phyloP scores from a whole-genome alignment of 1,140 invertebrate genomes.

The Drosophila suzukii region DNA sequence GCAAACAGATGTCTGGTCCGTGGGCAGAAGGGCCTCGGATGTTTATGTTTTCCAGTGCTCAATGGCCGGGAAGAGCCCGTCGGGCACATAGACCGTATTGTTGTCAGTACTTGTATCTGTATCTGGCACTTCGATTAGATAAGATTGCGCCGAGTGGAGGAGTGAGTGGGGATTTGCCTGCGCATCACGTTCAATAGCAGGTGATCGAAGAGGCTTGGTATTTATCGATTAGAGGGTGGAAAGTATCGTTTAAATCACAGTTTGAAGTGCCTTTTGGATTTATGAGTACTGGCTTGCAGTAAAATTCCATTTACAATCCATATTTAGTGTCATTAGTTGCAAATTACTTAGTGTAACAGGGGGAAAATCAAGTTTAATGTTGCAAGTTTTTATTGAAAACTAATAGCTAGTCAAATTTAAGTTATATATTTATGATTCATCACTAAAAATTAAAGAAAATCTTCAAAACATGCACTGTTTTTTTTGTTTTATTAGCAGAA shows the following conservation, averaged over 20 bases:
- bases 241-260: constrained; percentile 3
- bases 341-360: not conserved
- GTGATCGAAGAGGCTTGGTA: constrained; percentile 24
- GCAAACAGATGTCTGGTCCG: constrained; percentile 46
- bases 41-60: constrained; percentile 32
- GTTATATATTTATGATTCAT: not conserved
- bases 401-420: too few species aligned
- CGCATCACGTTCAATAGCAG: constrained; percentile 40
- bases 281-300: not conserved
- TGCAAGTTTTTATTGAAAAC: too few species aligned
- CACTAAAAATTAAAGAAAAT: not conserved
- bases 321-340: not conserved
- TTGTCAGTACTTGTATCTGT: constrained; percentile 25
- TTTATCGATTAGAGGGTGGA: constrained; percentile 6
- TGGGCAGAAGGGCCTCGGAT: constrained; percentile 20
- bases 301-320: not conserved
- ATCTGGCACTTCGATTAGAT: constrained; percentile 45
- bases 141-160: constrained; percentile 23
- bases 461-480: too few species aligned
- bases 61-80: not conserved
- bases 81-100: not conserved
- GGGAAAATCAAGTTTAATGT: not conserved
- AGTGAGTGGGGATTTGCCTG: constrained; percentile 20
- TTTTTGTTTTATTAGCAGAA: not conserved
- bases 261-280: not conserved